Percentiles rank a stretch among this genome's conserved stretches.
Evolutionary conservation across 2,113 vertebrate species (phyloP).

Genomic region (Chionomys nivalis): DNA sequence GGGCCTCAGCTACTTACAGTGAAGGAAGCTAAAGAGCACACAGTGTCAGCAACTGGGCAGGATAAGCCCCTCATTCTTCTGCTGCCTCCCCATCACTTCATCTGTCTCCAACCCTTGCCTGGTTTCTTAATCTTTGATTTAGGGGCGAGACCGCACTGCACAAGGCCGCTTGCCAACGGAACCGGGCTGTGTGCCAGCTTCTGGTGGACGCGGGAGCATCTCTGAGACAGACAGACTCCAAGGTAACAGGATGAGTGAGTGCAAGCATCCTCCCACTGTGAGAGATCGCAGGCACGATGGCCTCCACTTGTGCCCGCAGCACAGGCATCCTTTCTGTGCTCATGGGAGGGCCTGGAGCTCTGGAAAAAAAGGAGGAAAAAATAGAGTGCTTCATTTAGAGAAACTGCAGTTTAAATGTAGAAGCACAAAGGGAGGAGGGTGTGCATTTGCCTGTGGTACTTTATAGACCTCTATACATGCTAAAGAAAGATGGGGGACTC

Average conservation of each 20-base stretch:
- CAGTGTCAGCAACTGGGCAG: too few relatives aligned
- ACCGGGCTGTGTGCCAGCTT: constrained; percentile 91
- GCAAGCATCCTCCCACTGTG: constrained; percentile 56
- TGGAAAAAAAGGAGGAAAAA: constrained; percentile 76
- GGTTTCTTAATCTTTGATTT: constrained; percentile 82
- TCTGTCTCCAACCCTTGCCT: constrained; percentile 39
- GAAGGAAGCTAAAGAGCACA: not conserved
- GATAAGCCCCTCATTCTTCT: not conserved
- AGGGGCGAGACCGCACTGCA: constrained; percentile 97
- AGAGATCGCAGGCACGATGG: not conserved
- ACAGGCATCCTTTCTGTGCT: constrained; percentile 49
- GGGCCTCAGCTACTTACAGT: not conserved
- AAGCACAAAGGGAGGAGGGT: constrained; percentile 66
- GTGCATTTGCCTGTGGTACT: constrained; percentile 42
- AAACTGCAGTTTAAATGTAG: constrained; percentile 71
- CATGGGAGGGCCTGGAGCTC: constrained; percentile 53
- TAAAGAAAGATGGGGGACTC: not conserved
- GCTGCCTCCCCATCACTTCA: not conserved
- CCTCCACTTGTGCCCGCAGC: not conserved
- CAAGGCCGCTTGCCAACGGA: constrained; percentile 93
- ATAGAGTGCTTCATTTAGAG: constrained; percentile 80
- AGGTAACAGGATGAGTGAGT: constrained; percentile 85
- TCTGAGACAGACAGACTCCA: constrained; percentile 93
- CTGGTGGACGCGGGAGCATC: constrained; percentile 95
- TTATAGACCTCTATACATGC: not conserved